Base-by-base conservation (phyloP, 2,797 vertebrate genomes). In the Leptoclinus maculatus region DNA sequence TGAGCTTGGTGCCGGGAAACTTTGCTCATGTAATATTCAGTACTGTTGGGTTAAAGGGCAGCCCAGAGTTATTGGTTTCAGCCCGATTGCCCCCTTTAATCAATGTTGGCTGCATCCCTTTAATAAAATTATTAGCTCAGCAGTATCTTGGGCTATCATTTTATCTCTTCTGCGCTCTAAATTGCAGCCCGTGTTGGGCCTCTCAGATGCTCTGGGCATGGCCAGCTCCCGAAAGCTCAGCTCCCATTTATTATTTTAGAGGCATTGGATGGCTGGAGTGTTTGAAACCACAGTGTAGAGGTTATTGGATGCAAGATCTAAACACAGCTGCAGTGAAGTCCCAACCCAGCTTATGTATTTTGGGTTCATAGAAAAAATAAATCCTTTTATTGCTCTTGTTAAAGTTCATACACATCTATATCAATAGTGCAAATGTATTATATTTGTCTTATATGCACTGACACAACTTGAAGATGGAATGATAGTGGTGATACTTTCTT, bases 21-120 rank as follows among this genome's bases (percentile, higher is more conserved):
- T 95, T 95, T 93, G 91, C 94, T 96, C 95, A 96, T 96, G 95
- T 95, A 96, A 96, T 96, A 96, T 96, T 95, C 95, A 96, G 94
- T 81, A 93, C 82, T 78, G 76, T 83, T 87, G 88, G 96, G 95
- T 96, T 95, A 96, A 95, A 96, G 95, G 95, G 93, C 95, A 96
- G 88, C 86, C 90, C 86, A 90, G 94, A 95, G 95, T 95, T 96
- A 96, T 96, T 95, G 95, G 95, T 94, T 94, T 95, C 92, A 95
- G 95, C 92, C 93, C 91, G 87, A 94, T 95, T 94, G 90, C 94
- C 95, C 93, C 95, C 94, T 95, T 95, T 95, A 96, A 96, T 96
- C 95, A 96, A 96, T 96, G 95, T 91, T 93, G 94, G 94, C 95
- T 95, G 95, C 94, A 96, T 95, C 93, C 93, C 94, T 96, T 95